These are phyloP conservation scores for Sebastes iracundus DNA, from an alignment of 2,797 vertebrate species.

Conservation along the genomic window DNA sequence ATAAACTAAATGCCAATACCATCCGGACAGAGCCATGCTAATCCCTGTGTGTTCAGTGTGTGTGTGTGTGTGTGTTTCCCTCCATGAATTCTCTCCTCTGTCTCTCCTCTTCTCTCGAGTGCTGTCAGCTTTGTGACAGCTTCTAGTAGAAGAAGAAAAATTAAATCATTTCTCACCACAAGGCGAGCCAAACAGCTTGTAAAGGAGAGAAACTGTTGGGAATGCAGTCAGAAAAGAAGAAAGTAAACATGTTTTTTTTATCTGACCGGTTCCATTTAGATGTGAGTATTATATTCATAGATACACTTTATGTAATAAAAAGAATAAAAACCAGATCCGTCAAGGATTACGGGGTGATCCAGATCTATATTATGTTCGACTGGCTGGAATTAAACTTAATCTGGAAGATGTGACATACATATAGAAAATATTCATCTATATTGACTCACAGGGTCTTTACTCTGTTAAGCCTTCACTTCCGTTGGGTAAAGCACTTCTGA, in stretches of 20 bases:
- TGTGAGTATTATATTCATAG: too few species aligned
- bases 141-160: not conserved
- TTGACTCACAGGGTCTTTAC: not conserved
- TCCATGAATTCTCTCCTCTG: not conserved
- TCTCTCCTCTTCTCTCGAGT: not conserved
- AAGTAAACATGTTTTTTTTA: not conserved
- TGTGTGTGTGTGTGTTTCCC: not conserved
- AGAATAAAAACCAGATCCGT: not conserved
- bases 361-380: not conserved
- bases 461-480: too few species aligned
- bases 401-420: not conserved
- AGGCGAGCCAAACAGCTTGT: too few species aligned
- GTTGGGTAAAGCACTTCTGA: too few species aligned
- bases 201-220: not conserved
- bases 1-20: slow-evolving; percentile 56
- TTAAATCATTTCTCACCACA: too few species aligned
- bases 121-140: not conserved
- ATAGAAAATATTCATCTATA: not conserved
- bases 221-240: not conserved
- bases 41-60: not conserved
- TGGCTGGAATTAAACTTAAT: too few species aligned
- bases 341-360: not conserved
- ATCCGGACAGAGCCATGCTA: slow-evolving; percentile 30
- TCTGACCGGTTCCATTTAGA: too few species aligned
- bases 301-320: not conserved